Percentiles rank a stretch among this genome's conserved stretches.
These are phyloP conservation scores for Apostichopus japonicus DNA, from an alignment of 35 echinoderm and acorn worm species.

Conservation along the genomic window DNA sequence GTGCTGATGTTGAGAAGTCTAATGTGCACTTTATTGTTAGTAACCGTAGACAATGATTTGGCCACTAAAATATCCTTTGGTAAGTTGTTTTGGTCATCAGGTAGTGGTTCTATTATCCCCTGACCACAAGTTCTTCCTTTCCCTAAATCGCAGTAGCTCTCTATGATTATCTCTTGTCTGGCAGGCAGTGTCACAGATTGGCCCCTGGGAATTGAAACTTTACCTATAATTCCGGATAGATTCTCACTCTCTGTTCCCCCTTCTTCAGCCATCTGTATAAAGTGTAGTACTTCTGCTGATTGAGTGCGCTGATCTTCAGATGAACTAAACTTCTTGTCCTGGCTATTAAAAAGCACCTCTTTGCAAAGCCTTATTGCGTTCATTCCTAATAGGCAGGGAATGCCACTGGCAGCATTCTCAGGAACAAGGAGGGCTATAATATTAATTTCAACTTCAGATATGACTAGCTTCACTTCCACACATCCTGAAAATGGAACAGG, in stretches of 20 bases:
- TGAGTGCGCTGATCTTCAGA: no score
- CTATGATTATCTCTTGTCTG: neutral
- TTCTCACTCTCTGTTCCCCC: neutral
- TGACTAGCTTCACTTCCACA: no score
- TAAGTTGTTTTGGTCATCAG: conserved; percentile 9
- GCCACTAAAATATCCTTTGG: no score
- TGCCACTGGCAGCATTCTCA: no score
- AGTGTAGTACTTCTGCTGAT: neutral
- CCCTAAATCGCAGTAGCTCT: conserved; percentile 26
- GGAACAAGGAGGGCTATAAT: no score
- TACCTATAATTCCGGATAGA: neutral
- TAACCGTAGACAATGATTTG: neutral
- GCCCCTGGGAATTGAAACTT: neutral
- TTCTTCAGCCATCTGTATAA: neutral
- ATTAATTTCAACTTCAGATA: no score
- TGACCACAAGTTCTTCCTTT: neutral
- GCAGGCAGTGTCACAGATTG: neutral
- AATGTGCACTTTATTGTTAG: neutral
- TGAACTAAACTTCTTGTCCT: no score
- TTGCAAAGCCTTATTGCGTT: no score
- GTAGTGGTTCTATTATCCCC: neutral
- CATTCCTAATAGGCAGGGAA: no score
- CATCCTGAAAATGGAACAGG: no score
- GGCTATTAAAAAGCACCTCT: no score
- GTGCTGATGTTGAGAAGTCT: neutral